These are phyloP conservation scores for Crenichthys baileyi DNA, from an alignment of 2,797 vertebrate genomes.

Conservation along the genomic window DNA sequence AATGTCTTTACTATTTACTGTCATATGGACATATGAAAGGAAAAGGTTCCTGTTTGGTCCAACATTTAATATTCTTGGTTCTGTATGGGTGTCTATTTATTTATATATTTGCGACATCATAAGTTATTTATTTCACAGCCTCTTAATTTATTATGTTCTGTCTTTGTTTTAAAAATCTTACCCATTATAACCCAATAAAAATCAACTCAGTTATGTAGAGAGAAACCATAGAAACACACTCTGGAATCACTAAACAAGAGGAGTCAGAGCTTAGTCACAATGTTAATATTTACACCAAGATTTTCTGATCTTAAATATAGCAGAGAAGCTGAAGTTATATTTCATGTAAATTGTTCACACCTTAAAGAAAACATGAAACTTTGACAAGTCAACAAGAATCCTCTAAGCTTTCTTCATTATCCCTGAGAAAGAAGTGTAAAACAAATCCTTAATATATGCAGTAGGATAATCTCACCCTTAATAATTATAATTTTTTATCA, in stretches of 20 bases:
- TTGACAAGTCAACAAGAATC: constrained; percentile 2
- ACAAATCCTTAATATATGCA: background rate
- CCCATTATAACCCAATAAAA: background rate
- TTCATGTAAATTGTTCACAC: background rate
- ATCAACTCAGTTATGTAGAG: background rate
- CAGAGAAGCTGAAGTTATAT: background rate
- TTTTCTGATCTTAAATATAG: background rate
- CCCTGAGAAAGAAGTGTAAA: background rate
- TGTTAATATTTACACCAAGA: background rate
- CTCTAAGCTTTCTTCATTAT: background rate
- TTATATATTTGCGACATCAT: background rate
- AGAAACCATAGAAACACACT: background rate
- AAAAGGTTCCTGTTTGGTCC: background rate
- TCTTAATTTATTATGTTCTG: background rate
- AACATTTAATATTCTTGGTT: background rate
- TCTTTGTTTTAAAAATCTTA: background rate
- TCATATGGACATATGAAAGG: background rate
- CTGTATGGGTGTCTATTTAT: background rate
- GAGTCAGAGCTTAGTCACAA: background rate
- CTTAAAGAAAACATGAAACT: background rate
- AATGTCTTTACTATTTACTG: constrained; percentile 21
- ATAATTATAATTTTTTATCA: background rate
- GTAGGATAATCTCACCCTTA: background rate
- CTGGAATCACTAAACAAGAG: background rate
- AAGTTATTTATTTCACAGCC: constrained; percentile 38